Evolutionary conservation across 2,888 invertebrate species (phyloP), one percentile per base, ranked within the genome.

Genomic region (Callimorpha dominula): DNA sequence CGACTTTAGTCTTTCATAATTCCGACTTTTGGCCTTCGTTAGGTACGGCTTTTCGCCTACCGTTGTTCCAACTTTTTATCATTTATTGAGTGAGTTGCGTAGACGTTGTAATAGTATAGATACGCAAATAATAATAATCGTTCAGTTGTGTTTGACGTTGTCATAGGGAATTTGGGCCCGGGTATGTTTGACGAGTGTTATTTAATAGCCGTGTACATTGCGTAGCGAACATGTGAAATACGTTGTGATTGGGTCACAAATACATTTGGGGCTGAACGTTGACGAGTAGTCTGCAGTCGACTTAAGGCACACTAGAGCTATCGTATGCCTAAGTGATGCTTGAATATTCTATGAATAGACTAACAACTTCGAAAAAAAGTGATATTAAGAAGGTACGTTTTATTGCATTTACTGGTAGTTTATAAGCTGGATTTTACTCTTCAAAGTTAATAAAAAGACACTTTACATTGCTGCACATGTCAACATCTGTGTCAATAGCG

Each of bases 171-270:
- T 17, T n/a, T 42, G 43, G 52, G 70, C 42, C n/a, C 11, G 46
- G n/a, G 65, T 69, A 14, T 69, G 69, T 65, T 46, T 70, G 70
- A 43, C 17, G 70, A 65, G 65, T 70, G 70, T 64, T 54, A 57
- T 64, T 70, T 40, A 14, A 57, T 70, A 70, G 57, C 43, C 52
- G 65, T 70, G 70, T 70, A 65, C 54, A 64, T 63, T 70, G 70
- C 20, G 70, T 68, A 60, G 68, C 57, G 60, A 68, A 60, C 31
- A 60, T 60, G 68, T 46, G 68, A 46, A 52, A 12, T 52, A 31
- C 57, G 20, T 57, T 46, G 46, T 68, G 43, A 67, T 67, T 42
- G 42, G 42, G 43, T 57, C 43, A 43, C 67, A n/a, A 54, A 57
- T 42, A 20, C 67, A 54, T 20, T 57, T n/a, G 1, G 42, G 67